Evolutionary conservation across 1,140 invertebrate species (phyloP).

Genomic region (Megathymus violae): DNA sequence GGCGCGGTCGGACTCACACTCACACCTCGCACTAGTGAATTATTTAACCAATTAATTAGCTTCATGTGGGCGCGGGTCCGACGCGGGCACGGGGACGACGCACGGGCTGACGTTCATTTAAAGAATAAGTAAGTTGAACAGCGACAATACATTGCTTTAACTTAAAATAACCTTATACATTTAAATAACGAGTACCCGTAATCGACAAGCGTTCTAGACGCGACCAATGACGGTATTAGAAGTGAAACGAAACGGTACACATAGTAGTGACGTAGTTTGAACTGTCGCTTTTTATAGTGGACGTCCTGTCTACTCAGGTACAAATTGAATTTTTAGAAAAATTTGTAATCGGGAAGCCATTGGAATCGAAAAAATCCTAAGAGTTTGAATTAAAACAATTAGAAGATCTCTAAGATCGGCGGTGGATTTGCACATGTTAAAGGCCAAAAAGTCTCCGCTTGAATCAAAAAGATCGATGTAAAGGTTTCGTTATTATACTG

Average conservation of each 20-base stretch:
- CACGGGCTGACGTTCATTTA: slow-evolving; percentile 11
- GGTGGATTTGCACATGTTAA: too few relatives aligned
- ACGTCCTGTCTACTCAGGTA: too few relatives aligned
- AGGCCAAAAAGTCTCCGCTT: too few relatives aligned
- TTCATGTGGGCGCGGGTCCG: slow-evolving; percentile 6
- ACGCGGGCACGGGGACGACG: neutral
- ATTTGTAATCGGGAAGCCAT: too few relatives aligned
- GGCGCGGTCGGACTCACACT: slow-evolving; percentile 9
- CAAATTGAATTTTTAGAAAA: too few relatives aligned
- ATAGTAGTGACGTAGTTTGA: too few relatives aligned
- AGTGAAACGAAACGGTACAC: neutral
- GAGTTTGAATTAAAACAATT: too few relatives aligned
- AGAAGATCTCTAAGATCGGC: too few relatives aligned
- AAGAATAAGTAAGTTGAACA: neutral
- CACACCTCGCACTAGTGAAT: slow-evolving; percentile 19
- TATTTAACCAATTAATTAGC: slow-evolving; percentile 29
- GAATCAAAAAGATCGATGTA: too few relatives aligned
- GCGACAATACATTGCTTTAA: neutral
- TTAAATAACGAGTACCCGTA: neutral
- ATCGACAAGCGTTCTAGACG: neutral
- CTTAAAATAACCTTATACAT: neutral
- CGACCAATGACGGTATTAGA: neutral
- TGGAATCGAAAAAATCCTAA: too few relatives aligned
- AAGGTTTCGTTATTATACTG: too few relatives aligned
- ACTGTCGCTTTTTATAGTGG: too few relatives aligned